A percentile compares a stretch with the other conserved stretches of the same genome.
Conservation (phyloP, 2,113 vertebrate species). For the Camelus dromedarius region DNA sequence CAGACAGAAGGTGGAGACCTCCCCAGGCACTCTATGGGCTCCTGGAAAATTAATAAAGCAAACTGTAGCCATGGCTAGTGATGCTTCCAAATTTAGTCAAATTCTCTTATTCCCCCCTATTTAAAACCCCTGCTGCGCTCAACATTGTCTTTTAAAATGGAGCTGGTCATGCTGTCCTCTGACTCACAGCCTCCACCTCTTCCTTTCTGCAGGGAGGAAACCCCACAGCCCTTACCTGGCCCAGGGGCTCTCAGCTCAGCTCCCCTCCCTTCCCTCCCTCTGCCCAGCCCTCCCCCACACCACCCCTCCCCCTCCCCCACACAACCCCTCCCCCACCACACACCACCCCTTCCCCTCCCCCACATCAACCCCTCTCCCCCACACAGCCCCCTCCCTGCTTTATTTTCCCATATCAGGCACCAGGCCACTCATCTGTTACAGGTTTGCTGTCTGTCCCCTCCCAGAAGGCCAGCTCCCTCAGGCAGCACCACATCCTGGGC, state of each 20-base stretch:
- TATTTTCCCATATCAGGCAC: neutral
- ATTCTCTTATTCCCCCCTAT: rapidly evolving
- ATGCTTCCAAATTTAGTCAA: neutral
- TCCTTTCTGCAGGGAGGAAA: neutral
- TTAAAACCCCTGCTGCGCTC: rapidly evolving
- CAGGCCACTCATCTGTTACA: neutral
- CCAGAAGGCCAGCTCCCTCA: neutral
- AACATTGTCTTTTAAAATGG: rapidly evolving
- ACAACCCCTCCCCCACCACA: too few species aligned
- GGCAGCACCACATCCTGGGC: neutral
- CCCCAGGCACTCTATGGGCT: neutral
- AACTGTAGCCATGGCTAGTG: rapidly evolving
- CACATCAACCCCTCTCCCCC: too few species aligned
- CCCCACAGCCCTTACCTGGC: neutral
- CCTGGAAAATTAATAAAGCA: rapidly evolving
- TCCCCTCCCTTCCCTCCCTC: rapidly evolving
- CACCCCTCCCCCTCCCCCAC: rapidly evolving
- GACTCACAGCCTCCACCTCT: rapidly evolving
- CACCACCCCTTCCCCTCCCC: rapidly evolving
- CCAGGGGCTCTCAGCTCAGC: neutral
- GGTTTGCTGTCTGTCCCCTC: too few species aligned
- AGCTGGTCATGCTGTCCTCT: rapidly evolving
- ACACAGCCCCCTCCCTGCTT: rapidly evolving
- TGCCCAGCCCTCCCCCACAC: too few species aligned
- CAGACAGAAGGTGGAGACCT: rapidly evolving